Base-by-base conservation (phyloP, 2,888 invertebrate species). In the Nephrotoma appendiculata region DNA sequence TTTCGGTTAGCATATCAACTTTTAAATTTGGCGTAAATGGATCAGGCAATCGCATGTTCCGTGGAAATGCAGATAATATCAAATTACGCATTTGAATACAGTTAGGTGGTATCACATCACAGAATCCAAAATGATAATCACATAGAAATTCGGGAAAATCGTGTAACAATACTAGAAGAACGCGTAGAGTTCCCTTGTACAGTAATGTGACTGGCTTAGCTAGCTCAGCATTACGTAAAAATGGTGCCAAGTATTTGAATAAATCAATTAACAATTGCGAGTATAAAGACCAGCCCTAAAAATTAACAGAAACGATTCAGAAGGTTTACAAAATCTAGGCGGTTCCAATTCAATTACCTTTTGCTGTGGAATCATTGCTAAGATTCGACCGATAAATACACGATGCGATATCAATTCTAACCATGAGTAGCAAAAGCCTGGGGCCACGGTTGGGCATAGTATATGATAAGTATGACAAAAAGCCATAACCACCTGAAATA, bases 141-240 rank as follows among this genome's bases (percentile, higher is more conserved):
- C 99, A 99, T 86, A 99, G 93, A 91, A 99, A 98, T 92, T 99
- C 99, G 0, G 99, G 99, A 91, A 99, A 99, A 91, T 99, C 99
- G 91, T 99, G 99, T 11, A 99, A 93, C 44, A 99, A 92, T 0
- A 99, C 98, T 57, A 99, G 93, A 86, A 99, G 93, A 7, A 99
- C 98, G 88, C 99, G 95, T 85, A 99, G 92, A 0, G 98, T 98
- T 89, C 98, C 99, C 92, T 98, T 98, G 93, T 99, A 99, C 41
- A 99, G 93, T 89, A 96, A 93, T 90, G 97, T 97, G 5, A 99
- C 97, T 0, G 99, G 97, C 89, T 98, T 96, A 5, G 98, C 97
- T 43, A 99, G 93, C 90, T 99, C 98, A 0, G 99, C 98, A 92
- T 99, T 99, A 87, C 99, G 94, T 88, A 99, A 93, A 93, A 98